Conservation (phyloP, 2,888 invertebrate species). For the Phortica magna region DNA sequence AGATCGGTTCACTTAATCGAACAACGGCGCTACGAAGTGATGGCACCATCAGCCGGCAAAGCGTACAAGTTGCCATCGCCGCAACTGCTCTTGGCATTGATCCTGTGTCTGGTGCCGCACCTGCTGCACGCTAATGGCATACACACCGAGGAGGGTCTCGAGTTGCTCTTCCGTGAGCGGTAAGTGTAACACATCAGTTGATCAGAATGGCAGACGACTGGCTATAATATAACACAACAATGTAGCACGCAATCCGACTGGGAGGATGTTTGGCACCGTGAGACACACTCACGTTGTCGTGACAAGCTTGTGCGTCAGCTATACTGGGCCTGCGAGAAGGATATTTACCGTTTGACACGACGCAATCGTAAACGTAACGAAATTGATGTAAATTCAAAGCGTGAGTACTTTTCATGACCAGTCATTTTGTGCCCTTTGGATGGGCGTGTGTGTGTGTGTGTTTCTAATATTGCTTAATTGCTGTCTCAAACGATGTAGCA, state of each 20-base stretch:
- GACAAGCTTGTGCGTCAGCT: constrained; percentile 80
- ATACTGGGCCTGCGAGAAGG: constrained; percentile 83
- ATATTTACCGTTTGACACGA: constrained; percentile 80
- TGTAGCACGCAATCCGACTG: constrained; percentile 80
- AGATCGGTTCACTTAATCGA: too few relatives aligned
- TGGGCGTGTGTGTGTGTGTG: background rate
- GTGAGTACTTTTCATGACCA: background rate
- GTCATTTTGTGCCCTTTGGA: background rate
- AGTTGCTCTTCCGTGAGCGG: constrained; percentile 79
- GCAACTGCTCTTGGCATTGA: constrained; percentile 54
- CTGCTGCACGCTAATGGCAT: constrained; percentile 58
- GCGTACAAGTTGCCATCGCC: constrained; percentile 58
- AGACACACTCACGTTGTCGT: constrained; percentile 81
- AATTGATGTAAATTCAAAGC: constrained; percentile 49
- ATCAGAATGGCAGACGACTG: background rate
- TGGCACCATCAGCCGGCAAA: constrained; percentile 27
- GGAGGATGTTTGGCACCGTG: constrained; percentile 81
- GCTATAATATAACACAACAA: background rate
- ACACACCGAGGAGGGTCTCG: constrained; percentile 77
- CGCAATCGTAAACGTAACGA: constrained; percentile 73
- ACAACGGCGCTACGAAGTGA: background rate
- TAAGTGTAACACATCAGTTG: constrained; percentile 53
- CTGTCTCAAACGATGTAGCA: background rate
- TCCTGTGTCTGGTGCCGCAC: constrained; percentile 46
- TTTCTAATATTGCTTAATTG: background rate